Evolutionary conservation across 2,797 vertebrate genomes (phyloP), one percentile per base, ranked within the genome.

Genomic region (Eulemur coronatus): DNA sequence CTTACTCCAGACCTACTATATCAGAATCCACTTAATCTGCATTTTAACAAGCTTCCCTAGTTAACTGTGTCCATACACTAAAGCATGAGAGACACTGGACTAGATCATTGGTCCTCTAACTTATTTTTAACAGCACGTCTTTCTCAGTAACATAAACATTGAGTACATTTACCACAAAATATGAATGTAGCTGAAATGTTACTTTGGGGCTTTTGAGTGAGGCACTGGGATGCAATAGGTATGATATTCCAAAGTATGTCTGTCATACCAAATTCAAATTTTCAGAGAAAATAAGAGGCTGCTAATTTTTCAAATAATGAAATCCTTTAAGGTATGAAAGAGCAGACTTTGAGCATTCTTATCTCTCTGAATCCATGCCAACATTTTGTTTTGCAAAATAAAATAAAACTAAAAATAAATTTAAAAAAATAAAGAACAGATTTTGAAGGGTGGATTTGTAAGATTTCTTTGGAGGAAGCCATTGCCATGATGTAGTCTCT

Each of bases 171-270:
- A 87, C 13, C 43, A 18, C 41, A 43, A 86, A 84, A 94, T 57
- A 52, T 59, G 20, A 43, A 13, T 75, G 6, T 57, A 63, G 35
- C 33, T 96, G 41, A 88, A 59, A 82, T 89, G 52, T 79, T 80
- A 86, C 30, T 72, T 6, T 79, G 26, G 13, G 41, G 81, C 4
- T 85, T 96, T 96, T 82, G 15, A 46, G 12, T 57, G 48, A 85
- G 38, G 28, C 50, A 80, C 1, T 17, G n/a, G 55, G 38, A 81
- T 48, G 80, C 20, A 87, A 55, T 70, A 93, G 2, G 61, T 52
- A 89, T 26, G 38, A 43, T 86, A 84, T 84, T 91, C n/a, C 33
- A 86, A 93, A 67, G 35, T 91, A 28, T 96, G 41, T 26, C 84
- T 91, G 61, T 22, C 38, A 70, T 57, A 67, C 8, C 14, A 94